phyloP scores from a whole-genome alignment of 2,888 invertebrate genomes.

The Meiosimyza decipiens region DNA sequence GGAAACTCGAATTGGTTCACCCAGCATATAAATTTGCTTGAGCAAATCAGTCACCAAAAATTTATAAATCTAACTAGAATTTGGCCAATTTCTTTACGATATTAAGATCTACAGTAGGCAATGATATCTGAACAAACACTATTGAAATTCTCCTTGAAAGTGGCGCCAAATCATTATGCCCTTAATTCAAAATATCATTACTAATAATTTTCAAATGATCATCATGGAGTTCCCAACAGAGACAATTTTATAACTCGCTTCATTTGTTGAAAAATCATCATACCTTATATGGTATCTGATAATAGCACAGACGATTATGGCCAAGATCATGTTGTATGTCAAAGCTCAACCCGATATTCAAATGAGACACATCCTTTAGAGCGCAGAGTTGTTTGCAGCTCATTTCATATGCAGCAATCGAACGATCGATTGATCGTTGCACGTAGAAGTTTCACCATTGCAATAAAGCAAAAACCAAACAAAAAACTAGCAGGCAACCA shows the following conservation, averaged over 20 bases:
- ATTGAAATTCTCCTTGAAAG: too few species aligned
- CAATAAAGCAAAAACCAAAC: not conserved
- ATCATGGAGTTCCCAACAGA: not conserved
- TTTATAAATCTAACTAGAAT: too few species aligned
- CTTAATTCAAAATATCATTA: too few species aligned
- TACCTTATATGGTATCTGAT: slow-evolving; percentile 22
- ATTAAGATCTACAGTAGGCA: too few species aligned
- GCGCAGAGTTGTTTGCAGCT: not conserved
- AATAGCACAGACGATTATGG: slow-evolving; percentile 16
- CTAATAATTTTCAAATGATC: too few species aligned
- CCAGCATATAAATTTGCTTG: too few species aligned
- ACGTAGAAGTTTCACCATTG: not conserved
- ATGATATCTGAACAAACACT: too few species aligned
- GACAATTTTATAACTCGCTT: slow-evolving; percentile 29
- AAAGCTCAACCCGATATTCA: slow-evolving; percentile 18
- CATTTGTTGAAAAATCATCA: slow-evolving; percentile 21
- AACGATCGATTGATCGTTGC: slow-evolving; percentile 23
- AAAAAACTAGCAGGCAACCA: not conserved
- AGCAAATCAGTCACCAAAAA: too few species aligned
- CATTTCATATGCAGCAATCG: slow-evolving; percentile 34
- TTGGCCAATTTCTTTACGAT: too few species aligned
- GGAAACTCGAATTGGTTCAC: too few species aligned
- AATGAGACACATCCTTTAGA: slow-evolving; percentile 33
- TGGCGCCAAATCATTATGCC: too few species aligned
- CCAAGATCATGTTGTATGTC: not conserved